A percentile compares a stretch with the other conserved stretches of the same genome.
Evolutionary conservation across 2,888 invertebrate genomes (phyloP).

Genomic region (Lamellibrachia columna): DNA sequence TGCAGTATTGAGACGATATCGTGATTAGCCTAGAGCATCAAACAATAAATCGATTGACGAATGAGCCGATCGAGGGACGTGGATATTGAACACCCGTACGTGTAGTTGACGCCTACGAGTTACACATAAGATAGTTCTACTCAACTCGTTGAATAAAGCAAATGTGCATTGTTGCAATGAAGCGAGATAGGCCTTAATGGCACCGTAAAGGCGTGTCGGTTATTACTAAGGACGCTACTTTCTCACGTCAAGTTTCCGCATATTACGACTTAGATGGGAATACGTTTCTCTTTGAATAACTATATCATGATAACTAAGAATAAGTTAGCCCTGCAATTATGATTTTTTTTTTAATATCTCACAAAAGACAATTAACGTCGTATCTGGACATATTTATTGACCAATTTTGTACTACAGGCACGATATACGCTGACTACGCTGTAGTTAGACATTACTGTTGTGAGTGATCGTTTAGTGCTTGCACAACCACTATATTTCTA

Average conservation of each 20-base stretch:
- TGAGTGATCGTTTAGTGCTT: not conserved
- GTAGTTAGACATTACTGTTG: not conserved
- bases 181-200: not conserved
- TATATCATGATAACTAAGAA: not conserved
- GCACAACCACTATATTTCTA: not conserved
- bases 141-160: not conserved
- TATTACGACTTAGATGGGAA: not conserved
- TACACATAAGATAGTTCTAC: not conserved
- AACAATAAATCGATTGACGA: not conserved
- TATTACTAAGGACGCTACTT: not conserved
- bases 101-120: not conserved
- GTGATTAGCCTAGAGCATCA: not conserved
- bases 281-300: not conserved
- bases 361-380: not conserved
- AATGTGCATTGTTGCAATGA: not conserved
- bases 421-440: not conserved
- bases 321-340: no score
- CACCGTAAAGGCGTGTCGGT: not conserved
- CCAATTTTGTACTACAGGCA: not conserved
- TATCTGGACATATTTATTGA: not conserved
- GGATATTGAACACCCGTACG: not conserved
- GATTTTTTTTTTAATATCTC: no score
- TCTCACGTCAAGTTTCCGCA: not conserved
- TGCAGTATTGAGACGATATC: not conserved
- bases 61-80: not conserved